Evolutionary conservation across 2,888 invertebrate species (phyloP), one percentile per base, ranked within the genome.

Genomic region (Spodoptera littoralis): DNA sequence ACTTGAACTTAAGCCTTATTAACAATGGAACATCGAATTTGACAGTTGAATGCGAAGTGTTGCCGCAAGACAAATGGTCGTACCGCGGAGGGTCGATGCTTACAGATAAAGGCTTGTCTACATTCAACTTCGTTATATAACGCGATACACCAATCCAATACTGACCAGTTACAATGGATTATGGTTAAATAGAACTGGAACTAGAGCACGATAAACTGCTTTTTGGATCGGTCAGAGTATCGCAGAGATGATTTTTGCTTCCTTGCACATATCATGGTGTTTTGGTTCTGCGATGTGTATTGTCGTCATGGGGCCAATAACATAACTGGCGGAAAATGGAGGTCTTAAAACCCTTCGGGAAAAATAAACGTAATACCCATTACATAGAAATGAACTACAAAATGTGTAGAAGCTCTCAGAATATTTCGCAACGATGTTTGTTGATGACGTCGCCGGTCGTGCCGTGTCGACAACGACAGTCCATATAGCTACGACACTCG

Each of bases 31-130:
- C 82, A 87, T 85, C 83, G 84, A 84, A 84, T 86, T 86, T 87
- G 88, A 86, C 86, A 87, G 85, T 80, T 84, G 82, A 86, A 85
- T 84, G 81, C 79, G 79, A 77, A 84, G 81, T 79, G 79, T 80
- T 74, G 70, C 78, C 76, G 66, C 65, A 83, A 84, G 82, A 86
- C 82, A 84, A 86, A 87, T 84, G 81, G 75, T 71, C 66, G 70
- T 60, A 60, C 67, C 71, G 48, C 59, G 42, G 44, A 46, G 63
- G 70, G 56, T 62, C 61, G 68, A 62, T 63, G 60, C 53, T 59
- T 62, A 65, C 51, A 62, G 53, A 68, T 75, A 73, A 76, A 60
- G 71, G 54, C 62, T 70, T 59, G 63, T 63, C 66, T 74, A 76
- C 69, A 76, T 62, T 60, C 51, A 51, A 66, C 59, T 56, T 49